Conservation (phyloP, 2,113 vertebrate genomes). For the Myiozetetes cayanensis region DNA sequence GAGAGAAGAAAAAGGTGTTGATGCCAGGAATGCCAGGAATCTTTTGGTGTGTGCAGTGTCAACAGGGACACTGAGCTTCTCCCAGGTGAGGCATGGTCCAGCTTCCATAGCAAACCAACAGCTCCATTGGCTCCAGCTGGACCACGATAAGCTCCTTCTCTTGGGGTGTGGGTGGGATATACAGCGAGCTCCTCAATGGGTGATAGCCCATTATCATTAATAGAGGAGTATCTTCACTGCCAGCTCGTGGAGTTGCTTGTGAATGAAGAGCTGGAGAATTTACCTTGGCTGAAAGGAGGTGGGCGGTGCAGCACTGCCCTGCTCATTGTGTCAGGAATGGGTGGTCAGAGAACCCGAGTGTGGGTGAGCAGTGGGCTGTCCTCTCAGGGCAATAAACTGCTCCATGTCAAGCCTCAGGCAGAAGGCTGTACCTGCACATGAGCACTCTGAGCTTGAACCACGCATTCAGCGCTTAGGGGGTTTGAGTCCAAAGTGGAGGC, state of each 20-base stretch:
- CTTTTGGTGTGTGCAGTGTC: fast-evolving
- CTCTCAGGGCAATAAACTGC: fast-evolving
- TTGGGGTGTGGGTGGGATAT: not conserved
- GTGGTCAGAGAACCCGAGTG: fast-evolving
- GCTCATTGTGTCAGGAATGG: fast-evolving
- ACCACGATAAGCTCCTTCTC: not conserved
- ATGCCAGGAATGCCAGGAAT: not conserved
- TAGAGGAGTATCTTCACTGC: not conserved
- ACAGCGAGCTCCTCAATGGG: not conserved
- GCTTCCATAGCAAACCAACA: fast-evolving
- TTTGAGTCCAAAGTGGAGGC: not conserved
- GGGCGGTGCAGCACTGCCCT: not conserved
- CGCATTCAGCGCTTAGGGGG: fast-evolving
- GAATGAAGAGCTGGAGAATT: not conserved
- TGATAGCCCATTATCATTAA: fast-evolving
- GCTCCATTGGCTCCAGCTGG: fast-evolving
- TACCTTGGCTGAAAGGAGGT: fast-evolving
- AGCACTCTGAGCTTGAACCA: not conserved
- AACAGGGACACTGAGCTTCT: not conserved
- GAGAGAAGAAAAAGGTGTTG: not conserved
- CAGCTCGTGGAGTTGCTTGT: not conserved
- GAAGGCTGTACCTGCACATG: not conserved
- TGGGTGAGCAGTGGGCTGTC: fast-evolving
- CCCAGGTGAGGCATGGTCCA: not conserved
- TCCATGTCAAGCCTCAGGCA: not conserved